Base-by-base conservation (phyloP, 2,113 vertebrate genomes). In the Acinonyx jubatus region DNA sequence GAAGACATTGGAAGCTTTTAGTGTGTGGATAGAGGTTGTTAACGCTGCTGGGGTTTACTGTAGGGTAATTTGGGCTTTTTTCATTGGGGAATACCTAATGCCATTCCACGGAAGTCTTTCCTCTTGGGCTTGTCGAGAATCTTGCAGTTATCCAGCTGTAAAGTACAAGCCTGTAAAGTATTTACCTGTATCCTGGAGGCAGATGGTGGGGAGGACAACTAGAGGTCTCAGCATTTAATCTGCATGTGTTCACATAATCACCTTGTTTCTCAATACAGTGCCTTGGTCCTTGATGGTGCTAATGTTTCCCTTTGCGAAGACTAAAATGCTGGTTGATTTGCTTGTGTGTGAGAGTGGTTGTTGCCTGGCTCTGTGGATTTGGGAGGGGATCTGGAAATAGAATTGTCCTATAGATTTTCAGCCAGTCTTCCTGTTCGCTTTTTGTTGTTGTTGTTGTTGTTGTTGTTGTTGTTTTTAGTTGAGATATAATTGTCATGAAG, bases 331-430 rank as follows among this genome's bases (percentile, higher is more conserved):
- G 90, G 52, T 74, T 38, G 66, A 63, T 80, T 61, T 91, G 33
- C 65, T 16, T 29, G 25, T 14, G 18, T 48, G 1, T 29, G 25
- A 55, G 7, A 82, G 27, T 48, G 66, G 3, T 65, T 52, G 11
- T 83, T 36, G 38, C 33, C 71, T 63, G 41, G 48, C 7, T 96
- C 61, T 71, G 4, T 66, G 23, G 81, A 93, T 33, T 68, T 94
- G 76, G 74, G 15, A 79, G 12, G 10, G 23, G 12, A 74, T 63
- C 76, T 91, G 23, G 45, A 76, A 19, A 73, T 87, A 71, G 21
- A 89, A n/a, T 79, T 71, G 15, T 87, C 57, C 83, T 83, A 38
- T 0, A 88, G 45, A 91, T 93, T 91, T 96, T 93, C 61, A 82
- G 5, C 33, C 71, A 5, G 3, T 78, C 10, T 86, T 85, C 38